phyloP scores from a whole-genome alignment of 2,113 vertebrate species.

The Hystrix brachyura region DNA sequence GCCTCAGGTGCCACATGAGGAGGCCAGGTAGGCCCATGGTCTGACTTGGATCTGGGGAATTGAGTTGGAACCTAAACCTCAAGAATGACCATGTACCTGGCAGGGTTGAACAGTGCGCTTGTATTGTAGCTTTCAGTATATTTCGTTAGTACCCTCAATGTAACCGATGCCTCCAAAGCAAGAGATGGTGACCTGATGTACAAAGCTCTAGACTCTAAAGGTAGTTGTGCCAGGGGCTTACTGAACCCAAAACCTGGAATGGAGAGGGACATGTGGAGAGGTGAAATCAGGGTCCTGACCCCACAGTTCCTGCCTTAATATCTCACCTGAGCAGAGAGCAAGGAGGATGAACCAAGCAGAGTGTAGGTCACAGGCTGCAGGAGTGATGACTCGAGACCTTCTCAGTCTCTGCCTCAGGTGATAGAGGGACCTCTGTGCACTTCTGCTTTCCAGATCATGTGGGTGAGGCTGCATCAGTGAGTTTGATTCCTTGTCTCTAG shows the following conservation, averaged over 20 bases:
- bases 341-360: neutral
- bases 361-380: neutral
- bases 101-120: neutral
- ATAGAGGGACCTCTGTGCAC: neutral
- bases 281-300: neutral
- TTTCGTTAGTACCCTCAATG: rapidly evolving
- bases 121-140: neutral
- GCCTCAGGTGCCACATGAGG: neutral
- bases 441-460: neutral
- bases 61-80: neutral
- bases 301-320: neutral
- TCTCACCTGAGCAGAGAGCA: neutral
- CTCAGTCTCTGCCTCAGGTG: neutral
- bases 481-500: neutral
- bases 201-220: neutral
- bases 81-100: rapidly evolving
- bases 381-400: neutral
- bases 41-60: neutral
- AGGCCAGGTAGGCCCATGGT: rapidly evolving
- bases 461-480: neutral
- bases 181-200: neutral
- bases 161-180: neutral
- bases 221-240: neutral
- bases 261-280: neutral
- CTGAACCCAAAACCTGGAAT: neutral